Base-by-base conservation (phyloP, 2,888 invertebrate species). In the Amblyteles armatorius region DNA sequence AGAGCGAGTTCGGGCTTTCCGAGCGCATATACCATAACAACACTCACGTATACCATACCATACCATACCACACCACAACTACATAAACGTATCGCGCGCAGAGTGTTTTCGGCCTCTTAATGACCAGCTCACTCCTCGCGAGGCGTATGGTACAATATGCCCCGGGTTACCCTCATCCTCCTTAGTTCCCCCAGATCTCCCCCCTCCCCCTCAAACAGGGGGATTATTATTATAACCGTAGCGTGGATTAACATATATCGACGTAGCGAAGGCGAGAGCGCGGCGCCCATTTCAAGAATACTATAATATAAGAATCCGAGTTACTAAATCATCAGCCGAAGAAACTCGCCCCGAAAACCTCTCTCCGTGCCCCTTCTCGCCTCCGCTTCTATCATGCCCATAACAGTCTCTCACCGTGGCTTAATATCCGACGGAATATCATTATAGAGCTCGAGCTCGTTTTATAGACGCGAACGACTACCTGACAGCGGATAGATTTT, bases 211-310 rank as follows among this genome's bases (percentile, higher is more conserved):
- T 85, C 84, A 67, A 83, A 83, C 86, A 69, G 80, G 87, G 88
- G 90, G 91, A 93, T 92, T 92, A 92, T 92, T 84, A 90, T 91
- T 90, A 83, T 81, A 81, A 84, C 78, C 84, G 55, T 82, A 71
- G 73, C 84, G 63, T 63, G 91, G 92, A 93, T 94, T 94, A 93
- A 93, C 93, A 94, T 94, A 94, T 93, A 93, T 93, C 92, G 93
- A 93, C 93, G 92, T 91, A 90, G 88, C 88, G 72, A 73, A 80
- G 80, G 72, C 60, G 77, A 81, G 67, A 29, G 16, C 63, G 63
- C 50, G 57, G 72, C 44, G 55, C 44, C 69, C 50, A 9, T 81
- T 82, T 74, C 74, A n/a, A n/a, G 44, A 63, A 26, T 74, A 26
- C 77, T 85, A 83, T 87, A 90, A 83, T 88, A 88, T 87, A 88